These are phyloP conservation scores for Pangasianodon gigas DNA, from an alignment of 2,113 vertebrate genomes.

Conservation along the genomic window DNA sequence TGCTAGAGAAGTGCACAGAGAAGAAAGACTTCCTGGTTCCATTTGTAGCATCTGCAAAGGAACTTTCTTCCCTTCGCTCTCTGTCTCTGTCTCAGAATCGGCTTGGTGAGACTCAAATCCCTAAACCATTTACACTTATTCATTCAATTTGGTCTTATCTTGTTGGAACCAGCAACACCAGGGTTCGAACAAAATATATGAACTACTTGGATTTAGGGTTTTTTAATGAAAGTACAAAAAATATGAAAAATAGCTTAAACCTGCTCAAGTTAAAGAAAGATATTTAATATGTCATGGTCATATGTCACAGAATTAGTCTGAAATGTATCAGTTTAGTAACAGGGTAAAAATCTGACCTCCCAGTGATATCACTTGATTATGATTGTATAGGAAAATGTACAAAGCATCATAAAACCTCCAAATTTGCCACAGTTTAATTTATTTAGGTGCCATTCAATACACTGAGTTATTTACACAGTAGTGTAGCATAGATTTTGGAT, in stretches of 20 bases:
- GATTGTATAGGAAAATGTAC: background rate
- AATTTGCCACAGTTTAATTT: background rate
- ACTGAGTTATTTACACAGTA: too few species aligned
- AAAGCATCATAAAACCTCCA: background rate
- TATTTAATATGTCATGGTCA: background rate
- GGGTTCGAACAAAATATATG: background rate
- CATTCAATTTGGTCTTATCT: background rate
- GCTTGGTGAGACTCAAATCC: slow-evolving; percentile 71
- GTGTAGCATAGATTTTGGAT: too few species aligned
- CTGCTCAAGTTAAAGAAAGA: background rate
- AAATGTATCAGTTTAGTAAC: background rate
- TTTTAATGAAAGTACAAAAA: background rate
- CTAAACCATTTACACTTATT: background rate
- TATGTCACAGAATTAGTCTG: background rate
- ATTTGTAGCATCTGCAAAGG: slow-evolving; percentile 79
- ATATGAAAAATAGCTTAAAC: background rate
- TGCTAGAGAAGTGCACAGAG: slow-evolving; percentile 79
- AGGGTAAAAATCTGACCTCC: background rate
- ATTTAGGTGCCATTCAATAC: background rate
- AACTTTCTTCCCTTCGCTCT: slow-evolving; percentile 77
- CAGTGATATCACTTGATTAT: background rate
- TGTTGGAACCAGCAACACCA: background rate
- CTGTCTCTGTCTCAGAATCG: slow-evolving; percentile 87
- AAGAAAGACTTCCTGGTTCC: slow-evolving; percentile 75
- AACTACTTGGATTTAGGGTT: background rate